These are phyloP conservation scores for Todiramphus saurophagus DNA, from an alignment of 2,113 vertebrate genomes.

Conservation along the genomic window DNA sequence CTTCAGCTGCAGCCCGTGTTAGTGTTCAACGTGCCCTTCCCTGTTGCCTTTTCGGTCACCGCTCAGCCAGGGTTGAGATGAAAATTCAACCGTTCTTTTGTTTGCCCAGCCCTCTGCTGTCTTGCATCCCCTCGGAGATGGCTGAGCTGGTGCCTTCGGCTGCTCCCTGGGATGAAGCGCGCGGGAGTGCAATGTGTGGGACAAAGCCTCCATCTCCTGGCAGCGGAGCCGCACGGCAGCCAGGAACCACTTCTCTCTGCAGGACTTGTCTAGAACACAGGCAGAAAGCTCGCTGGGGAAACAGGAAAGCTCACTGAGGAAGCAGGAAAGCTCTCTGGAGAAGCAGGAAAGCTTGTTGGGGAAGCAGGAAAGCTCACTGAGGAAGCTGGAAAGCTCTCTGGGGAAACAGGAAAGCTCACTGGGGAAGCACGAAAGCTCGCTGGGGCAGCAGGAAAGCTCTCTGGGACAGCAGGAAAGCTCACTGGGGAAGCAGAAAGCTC, in stretches of 20 bases:
- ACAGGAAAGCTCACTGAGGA: background rate
- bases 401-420: no score
- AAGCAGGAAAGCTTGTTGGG: no score
- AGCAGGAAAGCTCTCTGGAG: no score
- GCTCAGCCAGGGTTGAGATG: background rate
- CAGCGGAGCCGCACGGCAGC: background rate
- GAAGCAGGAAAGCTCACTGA: no score
- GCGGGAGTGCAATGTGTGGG: rapidly evolving
- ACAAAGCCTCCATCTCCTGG: conserved; percentile 58
- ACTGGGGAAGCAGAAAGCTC: no score
- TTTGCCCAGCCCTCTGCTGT: background rate
- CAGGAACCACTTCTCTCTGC: rapidly evolving
- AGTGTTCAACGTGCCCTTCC: rapidly evolving
- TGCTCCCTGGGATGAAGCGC: rapidly evolving
- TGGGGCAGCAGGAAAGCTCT: no score
- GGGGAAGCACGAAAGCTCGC: no score
- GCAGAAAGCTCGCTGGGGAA: no score
- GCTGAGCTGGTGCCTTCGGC: rapidly evolving
- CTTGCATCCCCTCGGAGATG: background rate
- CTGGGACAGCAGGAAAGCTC: no score
- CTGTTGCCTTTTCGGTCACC: background rate
- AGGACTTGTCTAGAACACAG: background rate
- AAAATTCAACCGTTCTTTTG: background rate
- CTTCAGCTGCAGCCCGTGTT: background rate
- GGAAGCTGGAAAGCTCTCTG: no score